Conservation (phyloP, 2,888 invertebrate genomes). For the Sphecodes monilicornis region DNA sequence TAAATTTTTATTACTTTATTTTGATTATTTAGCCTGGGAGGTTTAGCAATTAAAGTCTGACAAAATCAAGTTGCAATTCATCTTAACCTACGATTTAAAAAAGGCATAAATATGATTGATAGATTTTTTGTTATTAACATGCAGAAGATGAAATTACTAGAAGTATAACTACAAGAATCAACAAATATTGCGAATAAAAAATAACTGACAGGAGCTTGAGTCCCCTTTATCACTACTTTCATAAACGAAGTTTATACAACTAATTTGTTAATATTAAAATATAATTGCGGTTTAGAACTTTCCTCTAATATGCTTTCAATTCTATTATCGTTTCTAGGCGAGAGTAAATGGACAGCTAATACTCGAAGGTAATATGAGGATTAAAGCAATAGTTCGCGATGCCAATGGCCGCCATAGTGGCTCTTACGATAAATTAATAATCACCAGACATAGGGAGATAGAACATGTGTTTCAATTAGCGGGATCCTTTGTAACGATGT, state of each 20-base stretch:
- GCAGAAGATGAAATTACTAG: too few species aligned
- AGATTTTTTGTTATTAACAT: too few species aligned
- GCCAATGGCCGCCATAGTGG: slow-evolving; percentile 1
- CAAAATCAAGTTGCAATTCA: too few species aligned
- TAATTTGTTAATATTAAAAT: neutral
- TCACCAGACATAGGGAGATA: neutral
- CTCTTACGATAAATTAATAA: slow-evolving; percentile 24
- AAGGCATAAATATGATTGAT: too few species aligned
- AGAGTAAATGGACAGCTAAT: neutral
- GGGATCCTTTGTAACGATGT: slow-evolving; percentile 10
- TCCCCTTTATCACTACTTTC: too few species aligned
- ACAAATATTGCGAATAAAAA: too few species aligned
- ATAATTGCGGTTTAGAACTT: neutral
- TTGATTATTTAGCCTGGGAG: too few species aligned
- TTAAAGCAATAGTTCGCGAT: slow-evolving; percentile 3
- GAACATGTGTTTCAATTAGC: slow-evolving; percentile 21
- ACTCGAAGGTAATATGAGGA: neutral
- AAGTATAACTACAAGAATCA: too few species aligned
- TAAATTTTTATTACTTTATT: too few species aligned
- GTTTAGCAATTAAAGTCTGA: too few species aligned
- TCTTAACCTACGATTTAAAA: too few species aligned
- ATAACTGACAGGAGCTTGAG: too few species aligned
- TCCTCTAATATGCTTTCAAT: neutral
- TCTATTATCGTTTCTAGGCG: neutral
- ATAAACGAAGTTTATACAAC: neutral